A percentile compares a stretch with the other conserved stretches of the same genome.
These are phyloP conservation scores for Coreius guichenoti DNA, from an alignment of 2,797 vertebrate species.

Conservation along the genomic window DNA sequence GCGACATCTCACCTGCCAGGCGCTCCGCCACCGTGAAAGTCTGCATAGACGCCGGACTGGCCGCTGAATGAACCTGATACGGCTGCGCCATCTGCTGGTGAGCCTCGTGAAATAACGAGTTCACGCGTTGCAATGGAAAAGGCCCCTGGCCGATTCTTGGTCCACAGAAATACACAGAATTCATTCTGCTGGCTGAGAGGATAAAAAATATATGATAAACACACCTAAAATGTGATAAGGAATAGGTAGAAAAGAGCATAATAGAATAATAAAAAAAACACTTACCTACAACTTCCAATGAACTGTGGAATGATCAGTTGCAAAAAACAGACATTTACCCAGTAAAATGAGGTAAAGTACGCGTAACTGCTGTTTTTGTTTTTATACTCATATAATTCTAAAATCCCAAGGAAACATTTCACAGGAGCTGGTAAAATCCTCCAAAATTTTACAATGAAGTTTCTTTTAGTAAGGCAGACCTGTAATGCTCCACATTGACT, in stretches of 20 bases:
- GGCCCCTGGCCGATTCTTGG: slow-evolving; percentile 40
- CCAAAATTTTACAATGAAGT: neutral
- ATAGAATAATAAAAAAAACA: neutral
- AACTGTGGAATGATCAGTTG: neutral
- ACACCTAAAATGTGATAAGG: neutral
- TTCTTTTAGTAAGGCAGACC: neutral
- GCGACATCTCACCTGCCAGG: slow-evolving; percentile 76
- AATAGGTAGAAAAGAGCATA: neutral
- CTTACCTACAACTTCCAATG: slow-evolving; percentile 15
- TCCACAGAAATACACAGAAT: slow-evolving; percentile 71
- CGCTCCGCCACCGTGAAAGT: slow-evolving; percentile 77
- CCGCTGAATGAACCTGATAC: slow-evolving; percentile 67
- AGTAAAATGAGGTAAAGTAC: neutral
- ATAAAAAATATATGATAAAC: slow-evolving; percentile 16
- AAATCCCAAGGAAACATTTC: neutral
- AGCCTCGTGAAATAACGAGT: slow-evolving; percentile 71
- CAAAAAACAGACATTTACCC: neutral
- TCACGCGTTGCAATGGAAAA: slow-evolving; percentile 67
- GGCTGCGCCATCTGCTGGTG: slow-evolving; percentile 78
- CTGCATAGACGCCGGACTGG: slow-evolving; percentile 60
- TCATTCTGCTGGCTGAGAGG: slow-evolving; percentile 53
- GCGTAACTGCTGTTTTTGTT: neutral
- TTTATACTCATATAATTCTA: neutral
- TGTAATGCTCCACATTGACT: slow-evolving; percentile 36
- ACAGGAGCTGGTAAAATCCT: neutral